Conservation (phyloP, 2,888 invertebrate genomes). For the Drosophila koepferae region DNA sequence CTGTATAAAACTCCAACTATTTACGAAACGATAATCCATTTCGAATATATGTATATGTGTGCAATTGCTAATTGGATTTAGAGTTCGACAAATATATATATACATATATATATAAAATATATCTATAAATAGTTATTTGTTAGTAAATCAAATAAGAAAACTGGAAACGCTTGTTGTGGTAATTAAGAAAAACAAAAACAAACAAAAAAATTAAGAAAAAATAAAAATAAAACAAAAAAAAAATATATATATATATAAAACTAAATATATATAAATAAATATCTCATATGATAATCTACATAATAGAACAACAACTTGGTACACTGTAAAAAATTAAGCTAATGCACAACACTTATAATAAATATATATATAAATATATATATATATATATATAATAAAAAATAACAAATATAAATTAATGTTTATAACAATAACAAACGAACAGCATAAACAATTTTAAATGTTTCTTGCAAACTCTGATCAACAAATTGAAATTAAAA, state of each 20-base stretch:
- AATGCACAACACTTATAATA: constrained; percentile 41
- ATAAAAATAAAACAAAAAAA: constrained; percentile 25
- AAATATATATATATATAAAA: not conserved
- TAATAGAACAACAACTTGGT: constrained; percentile 63
- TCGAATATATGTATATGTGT: constrained; percentile 15
- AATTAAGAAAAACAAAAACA: constrained; percentile 61
- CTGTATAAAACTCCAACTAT: constrained; percentile 64
- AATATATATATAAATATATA: constrained; percentile 53
- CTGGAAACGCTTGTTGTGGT: constrained; percentile 81
- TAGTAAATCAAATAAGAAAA: constrained; percentile 79
- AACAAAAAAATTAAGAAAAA: constrained; percentile 22
- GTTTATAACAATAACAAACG: constrained; percentile 66
- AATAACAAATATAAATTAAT: constrained; percentile 72
- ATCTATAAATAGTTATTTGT: constrained; percentile 61
- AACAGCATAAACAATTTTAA: constrained; percentile 70
- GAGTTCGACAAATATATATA: constrained; percentile 21
- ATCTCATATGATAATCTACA: constrained; percentile 63
- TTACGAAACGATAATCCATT: constrained; percentile 46
- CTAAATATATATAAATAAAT: constrained; percentile 36
- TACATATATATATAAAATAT: constrained; percentile 32
- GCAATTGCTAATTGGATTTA: constrained; percentile 21
- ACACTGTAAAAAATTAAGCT: constrained; percentile 67
- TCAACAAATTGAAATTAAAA: constrained; percentile 49
- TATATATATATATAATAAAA: constrained; percentile 50
- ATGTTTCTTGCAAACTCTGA: constrained; percentile 57